These are phyloP conservation scores for Aplodontia rufa DNA, from an alignment of 2,113 vertebrate species.

Conservation along the genomic window DNA sequence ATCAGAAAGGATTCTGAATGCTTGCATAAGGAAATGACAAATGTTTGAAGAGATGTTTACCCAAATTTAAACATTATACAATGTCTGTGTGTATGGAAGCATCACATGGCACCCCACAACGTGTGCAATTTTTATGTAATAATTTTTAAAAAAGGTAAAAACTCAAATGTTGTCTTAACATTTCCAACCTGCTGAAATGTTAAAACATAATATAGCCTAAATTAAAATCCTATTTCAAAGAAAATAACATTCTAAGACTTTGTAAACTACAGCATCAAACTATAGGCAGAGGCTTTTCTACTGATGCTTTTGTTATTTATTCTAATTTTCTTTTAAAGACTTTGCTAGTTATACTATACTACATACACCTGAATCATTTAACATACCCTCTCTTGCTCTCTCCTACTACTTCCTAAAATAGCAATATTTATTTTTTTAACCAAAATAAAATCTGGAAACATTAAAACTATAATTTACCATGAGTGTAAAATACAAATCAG, in stretches of 20 bases:
- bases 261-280: neutral
- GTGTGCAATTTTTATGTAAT: neutral
- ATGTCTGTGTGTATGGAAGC: neutral
- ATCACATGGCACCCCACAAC: neutral
- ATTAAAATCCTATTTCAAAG: constrained; percentile 20
- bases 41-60: neutral
- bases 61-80: neutral
- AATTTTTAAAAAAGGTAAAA: constrained; percentile 22
- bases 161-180: neutral
- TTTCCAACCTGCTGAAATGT: constrained; percentile 2
- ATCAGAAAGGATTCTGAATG: neutral
- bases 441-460: constrained; percentile 54
- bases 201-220: neutral
- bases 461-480: constrained; percentile 20
- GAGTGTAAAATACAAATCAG: constrained; percentile 15
- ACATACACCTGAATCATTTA: constrained; percentile 5
- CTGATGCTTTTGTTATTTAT: neutral
- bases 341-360: neutral
- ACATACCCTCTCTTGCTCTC: constrained; percentile 5
- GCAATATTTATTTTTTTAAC: constrained; percentile 34
- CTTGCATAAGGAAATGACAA: neutral
- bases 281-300: constrained; percentile 40
- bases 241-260: constrained; percentile 26
- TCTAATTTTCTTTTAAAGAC: constrained; percentile 38
- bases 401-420: constrained; percentile 37